Evolutionary conservation across 2,888 invertebrate species (phyloP), one percentile per base, ranked within the genome.

Genomic region (Margaritifera margaritifera): DNA sequence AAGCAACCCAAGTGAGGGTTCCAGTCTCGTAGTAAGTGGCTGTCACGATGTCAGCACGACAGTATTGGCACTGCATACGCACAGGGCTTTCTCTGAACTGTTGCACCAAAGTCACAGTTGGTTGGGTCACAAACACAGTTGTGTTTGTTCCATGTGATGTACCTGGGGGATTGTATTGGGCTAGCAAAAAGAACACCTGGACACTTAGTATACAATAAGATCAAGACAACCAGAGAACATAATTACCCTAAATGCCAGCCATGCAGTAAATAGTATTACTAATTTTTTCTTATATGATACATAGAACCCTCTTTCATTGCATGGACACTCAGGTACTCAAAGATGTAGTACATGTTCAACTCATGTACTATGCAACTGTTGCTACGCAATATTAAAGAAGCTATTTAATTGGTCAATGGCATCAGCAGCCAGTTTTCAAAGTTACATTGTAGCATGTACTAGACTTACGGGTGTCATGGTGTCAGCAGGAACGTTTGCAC

Each of bases 1-100:
- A 84, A 20, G 83, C 75, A 20, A 86, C 74, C 84, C 84, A 86
- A 31, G 85, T 82, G 42, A 86, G 77, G 51, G 80, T 82, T 1
- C 86, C 86, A 25, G 78, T 78, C 72, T 84, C 84, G 56, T 78
- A 84, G 60, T 66, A 53, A 4, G 78, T 81, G 51, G 77, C 73
- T 6, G 86, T 84, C 19, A 84, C 71, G n/a, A 86, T 71, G 27
- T 85, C 80, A 8, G 83, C 82, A 22, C 78, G 71, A 72, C 86
- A 86, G 57, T 77, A 77, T 27, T 83, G 86, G 62, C 86, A 86
- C 63, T 73, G 73, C 42, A 80, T 80, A 31, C 76, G 73, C 20
- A 83, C 77, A 4, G 81, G 78, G 18, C 70, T 42, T 62, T 84
- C 84, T 11, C 83, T 80, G 78, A 85, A 87, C 72, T 80, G 80